A percentile compares a stretch with the other conserved stretches of the same genome.
These are phyloP conservation scores for Chaetodon trifascialis DNA, from an alignment of 2,113 vertebrate genomes.

Conservation along the genomic window DNA sequence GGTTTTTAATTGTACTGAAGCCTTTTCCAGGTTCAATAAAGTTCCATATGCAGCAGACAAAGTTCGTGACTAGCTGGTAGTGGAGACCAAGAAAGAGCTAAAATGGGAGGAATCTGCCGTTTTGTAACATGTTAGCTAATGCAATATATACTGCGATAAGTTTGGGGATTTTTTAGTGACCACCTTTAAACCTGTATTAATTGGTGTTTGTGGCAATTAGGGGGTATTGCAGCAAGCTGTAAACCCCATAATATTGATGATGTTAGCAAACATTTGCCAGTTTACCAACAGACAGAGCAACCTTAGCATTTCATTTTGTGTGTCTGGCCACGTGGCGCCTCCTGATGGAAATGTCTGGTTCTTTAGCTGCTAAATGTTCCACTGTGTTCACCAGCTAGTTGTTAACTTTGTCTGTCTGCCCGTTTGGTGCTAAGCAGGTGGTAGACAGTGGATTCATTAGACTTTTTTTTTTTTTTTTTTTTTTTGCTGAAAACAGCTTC, in stretches of 20 bases:
- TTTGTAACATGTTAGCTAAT: neutral
- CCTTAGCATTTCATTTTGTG: no score
- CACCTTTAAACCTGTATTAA: neutral
- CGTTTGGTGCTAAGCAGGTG: neutral
- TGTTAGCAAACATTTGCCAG: neutral
- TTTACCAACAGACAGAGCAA: no score
- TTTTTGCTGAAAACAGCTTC: no score
- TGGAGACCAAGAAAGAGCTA: neutral
- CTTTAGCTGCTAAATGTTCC: neutral
- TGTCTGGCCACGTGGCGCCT: neutral
- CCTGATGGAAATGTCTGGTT: no score
- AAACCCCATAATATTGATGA: neutral
- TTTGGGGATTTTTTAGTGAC: neutral
- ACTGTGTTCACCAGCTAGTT: neutral
- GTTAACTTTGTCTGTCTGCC: neutral
- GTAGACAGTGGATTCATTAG: no score
- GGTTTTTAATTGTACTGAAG: no score
- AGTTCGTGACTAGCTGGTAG: neutral
- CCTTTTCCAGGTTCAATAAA: neutral
- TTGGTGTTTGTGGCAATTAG: neutral
- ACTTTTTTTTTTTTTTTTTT: no score
- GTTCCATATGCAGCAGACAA: neutral
- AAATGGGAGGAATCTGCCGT: no score
- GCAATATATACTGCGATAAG: neutral
- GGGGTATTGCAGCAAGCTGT: neutral